Evolutionary conservation across 2,797 vertebrate species (phyloP).

Genomic region (Pseudomugil tenellus): DNA sequence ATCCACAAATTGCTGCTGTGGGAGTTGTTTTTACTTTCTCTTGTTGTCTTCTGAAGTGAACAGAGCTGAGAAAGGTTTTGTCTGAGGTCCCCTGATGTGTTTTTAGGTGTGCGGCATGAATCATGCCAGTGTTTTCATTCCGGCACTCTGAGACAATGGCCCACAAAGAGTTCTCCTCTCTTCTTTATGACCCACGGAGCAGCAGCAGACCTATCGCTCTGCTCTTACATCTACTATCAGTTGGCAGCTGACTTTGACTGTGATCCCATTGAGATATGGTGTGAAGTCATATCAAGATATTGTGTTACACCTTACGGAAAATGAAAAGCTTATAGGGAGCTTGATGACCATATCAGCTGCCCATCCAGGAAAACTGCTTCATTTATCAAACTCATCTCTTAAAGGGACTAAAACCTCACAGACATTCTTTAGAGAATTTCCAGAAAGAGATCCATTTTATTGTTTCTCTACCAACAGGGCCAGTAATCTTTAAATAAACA

Average conservation of each 20-base stretch:
- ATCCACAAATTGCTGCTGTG: neutral
- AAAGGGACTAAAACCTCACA: conserved; percentile 16
- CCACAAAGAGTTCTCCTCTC: conserved; percentile 13
- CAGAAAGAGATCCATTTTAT: conserved; percentile 11
- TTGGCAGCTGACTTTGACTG: neutral
- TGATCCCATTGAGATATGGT: neutral
- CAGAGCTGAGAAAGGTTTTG: conserved; percentile 33
- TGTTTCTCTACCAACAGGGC: conserved; percentile 4
- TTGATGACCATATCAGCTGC: neutral
- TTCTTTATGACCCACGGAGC: conserved; percentile 24
- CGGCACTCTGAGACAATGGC: conserved; percentile 53
- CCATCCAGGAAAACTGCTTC: neutral
- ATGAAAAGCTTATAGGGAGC: neutral
- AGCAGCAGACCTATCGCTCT: conserved; percentile 16
- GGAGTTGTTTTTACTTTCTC: conserved; percentile 38
- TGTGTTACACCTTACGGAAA: neutral
- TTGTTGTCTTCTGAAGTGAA: conserved; percentile 20
- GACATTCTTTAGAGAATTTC: conserved; percentile 18
- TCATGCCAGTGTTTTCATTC: conserved; percentile 74
- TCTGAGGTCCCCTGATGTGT: conserved; percentile 44
- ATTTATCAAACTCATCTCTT: conserved; percentile 5
- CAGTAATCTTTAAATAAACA: conserved; percentile 3
- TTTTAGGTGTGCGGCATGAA: conserved; percentile 51
- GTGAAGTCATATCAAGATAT: neutral
- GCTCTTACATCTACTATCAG: neutral